These are phyloP conservation scores for Oryzias celebensis DNA, from an alignment of 2,113 vertebrate genomes.

Conservation along the genomic window DNA sequence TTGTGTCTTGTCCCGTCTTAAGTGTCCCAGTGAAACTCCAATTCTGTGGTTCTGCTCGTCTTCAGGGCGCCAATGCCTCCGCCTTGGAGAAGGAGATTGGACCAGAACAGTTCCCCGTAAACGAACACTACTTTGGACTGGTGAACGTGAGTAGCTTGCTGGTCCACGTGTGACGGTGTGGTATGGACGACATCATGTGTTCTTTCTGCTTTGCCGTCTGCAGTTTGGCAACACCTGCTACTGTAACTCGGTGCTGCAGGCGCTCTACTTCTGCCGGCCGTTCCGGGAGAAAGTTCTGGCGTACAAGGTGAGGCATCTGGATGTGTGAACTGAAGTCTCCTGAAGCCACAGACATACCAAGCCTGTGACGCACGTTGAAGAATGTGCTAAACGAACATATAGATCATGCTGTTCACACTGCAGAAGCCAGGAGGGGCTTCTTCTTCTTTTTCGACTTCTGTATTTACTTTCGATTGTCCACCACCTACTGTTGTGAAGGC, in stretches of 20 bases:
- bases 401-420: no score
- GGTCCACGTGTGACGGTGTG: not conserved
- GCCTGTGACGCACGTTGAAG: no score
- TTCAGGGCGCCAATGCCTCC: constrained; percentile 93
- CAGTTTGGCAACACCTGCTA: constrained; percentile 96
- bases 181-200: not conserved
- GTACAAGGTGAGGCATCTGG: constrained; percentile 77
- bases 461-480: no score
- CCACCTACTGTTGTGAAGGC: no score
- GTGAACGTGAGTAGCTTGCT: constrained; percentile 85
- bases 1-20: no score
- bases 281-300: constrained; percentile 93
- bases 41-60: not conserved
- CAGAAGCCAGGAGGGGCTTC: no score
- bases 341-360: no score
- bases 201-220: constrained; percentile 2
- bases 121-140: constrained; percentile 93
- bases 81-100: constrained; percentile 98
- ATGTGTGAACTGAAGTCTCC: no score
- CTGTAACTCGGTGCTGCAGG: constrained; percentile 94
- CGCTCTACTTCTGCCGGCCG: constrained; percentile 91
- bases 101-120: constrained; percentile 93
- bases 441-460: no score
- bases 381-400: no score
- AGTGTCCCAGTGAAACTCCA: not conserved